These are phyloP conservation scores for Pelvicachromis taeniatus DNA, from an alignment of 2,113 vertebrate genomes.

Conservation along the genomic window DNA sequence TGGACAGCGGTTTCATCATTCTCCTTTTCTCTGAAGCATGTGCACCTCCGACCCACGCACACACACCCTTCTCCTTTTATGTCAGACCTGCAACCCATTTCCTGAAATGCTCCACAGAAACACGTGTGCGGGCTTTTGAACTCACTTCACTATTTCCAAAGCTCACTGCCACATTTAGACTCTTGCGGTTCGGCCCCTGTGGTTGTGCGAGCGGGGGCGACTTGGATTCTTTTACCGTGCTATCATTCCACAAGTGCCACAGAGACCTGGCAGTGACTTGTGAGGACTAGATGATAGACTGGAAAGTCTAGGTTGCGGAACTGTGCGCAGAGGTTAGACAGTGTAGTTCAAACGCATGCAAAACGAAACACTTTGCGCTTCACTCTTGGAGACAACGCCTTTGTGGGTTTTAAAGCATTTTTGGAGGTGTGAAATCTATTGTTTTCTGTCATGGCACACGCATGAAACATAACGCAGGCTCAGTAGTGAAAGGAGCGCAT, in stretches of 20 bases:
- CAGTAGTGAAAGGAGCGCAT: neutral
- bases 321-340: neutral
- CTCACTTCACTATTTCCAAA: conserved; percentile 43
- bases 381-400: neutral
- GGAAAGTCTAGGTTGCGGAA: conserved; percentile 41
- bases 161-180: conserved; percentile 43
- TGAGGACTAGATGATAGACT: conserved; percentile 15
- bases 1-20: conserved; percentile 37
- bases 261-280: conserved; percentile 33
- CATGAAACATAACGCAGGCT: neutral
- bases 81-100: conserved; percentile 46
- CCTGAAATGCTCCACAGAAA: conserved; percentile 31
- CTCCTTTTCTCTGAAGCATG: conserved; percentile 12
- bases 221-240: conserved; percentile 41
- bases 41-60: neutral
- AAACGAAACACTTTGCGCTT: neutral
- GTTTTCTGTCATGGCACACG: neutral
- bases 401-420: neutral
- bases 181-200: neutral
- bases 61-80: neutral
- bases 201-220: conserved; percentile 12
- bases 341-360: neutral
- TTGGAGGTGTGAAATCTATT: neutral
- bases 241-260: conserved; percentile 62
- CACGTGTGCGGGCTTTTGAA: conserved; percentile 47